These are phyloP conservation scores for Sardinella longiceps DNA, from an alignment of 2,797 vertebrate genomes.

Conservation along the genomic window DNA sequence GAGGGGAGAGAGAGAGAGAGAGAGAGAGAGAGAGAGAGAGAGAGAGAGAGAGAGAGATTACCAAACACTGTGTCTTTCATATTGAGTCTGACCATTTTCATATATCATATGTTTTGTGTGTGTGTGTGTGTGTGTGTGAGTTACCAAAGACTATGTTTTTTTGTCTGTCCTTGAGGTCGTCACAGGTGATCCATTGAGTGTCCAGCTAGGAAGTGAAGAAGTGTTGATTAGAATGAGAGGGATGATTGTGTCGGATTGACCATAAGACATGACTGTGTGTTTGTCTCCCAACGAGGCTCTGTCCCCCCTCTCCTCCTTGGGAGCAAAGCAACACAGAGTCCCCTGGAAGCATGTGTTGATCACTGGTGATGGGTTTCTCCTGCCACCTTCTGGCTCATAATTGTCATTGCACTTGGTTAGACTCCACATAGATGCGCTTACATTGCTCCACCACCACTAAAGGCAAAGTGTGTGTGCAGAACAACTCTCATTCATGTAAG, in stretches of 20 bases:
- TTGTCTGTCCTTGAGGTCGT: not conserved
- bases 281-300: not conserved
- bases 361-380: conserved; percentile 28
- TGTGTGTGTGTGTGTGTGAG: not conserved
- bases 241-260: not conserved
- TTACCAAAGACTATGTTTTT: not conserved
- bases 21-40: not conserved
- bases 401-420: conserved; percentile 26
- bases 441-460: not conserved
- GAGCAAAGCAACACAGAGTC: not conserved
- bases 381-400: conserved; percentile 57
- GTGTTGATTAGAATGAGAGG: not conserved
- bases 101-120: too few species aligned
- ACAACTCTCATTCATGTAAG: not conserved
- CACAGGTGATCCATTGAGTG: not conserved
- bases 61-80: not conserved
- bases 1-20: not conserved
- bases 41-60: not conserved
- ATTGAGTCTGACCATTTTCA: too few species aligned
- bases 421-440: not conserved
- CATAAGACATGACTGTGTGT: not conserved
- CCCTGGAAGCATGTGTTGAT: not conserved
- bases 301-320: not conserved
- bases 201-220: not conserved
- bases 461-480: not conserved